Percentiles rank a stretch among this genome's conserved stretches.
Conservation (phyloP, 2,888 invertebrate genomes). For the Sphaeridia pumilis region DNA sequence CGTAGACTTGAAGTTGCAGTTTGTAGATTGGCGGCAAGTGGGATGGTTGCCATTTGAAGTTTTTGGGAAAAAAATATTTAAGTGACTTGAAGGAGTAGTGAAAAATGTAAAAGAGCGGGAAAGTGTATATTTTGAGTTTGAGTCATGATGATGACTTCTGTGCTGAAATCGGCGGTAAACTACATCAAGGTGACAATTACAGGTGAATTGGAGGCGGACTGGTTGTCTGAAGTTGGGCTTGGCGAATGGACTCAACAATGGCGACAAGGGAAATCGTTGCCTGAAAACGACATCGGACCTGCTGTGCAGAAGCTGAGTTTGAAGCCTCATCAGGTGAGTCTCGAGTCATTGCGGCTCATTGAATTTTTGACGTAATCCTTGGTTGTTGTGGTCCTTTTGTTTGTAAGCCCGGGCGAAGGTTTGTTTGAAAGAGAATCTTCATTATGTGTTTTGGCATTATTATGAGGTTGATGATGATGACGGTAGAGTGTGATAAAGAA, state of each 20-base stretch:
- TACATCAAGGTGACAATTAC: slow-evolving; percentile 11
- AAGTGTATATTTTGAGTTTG: too few species aligned
- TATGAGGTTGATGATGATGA: too few species aligned
- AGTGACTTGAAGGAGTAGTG: neutral
- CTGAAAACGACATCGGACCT: slow-evolving; percentile 36
- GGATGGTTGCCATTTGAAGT: too few species aligned
- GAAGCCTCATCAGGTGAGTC: slow-evolving; percentile 35
- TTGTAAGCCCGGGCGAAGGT: too few species aligned
- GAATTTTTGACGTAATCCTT: neutral
- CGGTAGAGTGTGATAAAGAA: too few species aligned
- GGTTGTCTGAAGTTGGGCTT: slow-evolving; percentile 34
- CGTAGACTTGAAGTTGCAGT: too few species aligned
- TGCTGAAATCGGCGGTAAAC: neutral
- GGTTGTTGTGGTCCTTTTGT: too few species aligned
- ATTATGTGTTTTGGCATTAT: too few species aligned
- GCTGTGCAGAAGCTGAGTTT: slow-evolving; percentile 36
- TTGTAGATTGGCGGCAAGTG: too few species aligned
- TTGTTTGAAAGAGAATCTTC: too few species aligned
- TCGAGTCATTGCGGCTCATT: neutral
- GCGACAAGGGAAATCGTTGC: slow-evolving; percentile 35
- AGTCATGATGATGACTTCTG: neutral
- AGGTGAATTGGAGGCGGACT: slow-evolving; percentile 35
- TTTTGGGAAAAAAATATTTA: too few species aligned
- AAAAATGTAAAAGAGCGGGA: neutral
- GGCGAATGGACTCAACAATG: slow-evolving; percentile 35